Evolutionary conservation across 2,113 vertebrate genomes (phyloP).

Genomic region (Coturnix japonica): DNA sequence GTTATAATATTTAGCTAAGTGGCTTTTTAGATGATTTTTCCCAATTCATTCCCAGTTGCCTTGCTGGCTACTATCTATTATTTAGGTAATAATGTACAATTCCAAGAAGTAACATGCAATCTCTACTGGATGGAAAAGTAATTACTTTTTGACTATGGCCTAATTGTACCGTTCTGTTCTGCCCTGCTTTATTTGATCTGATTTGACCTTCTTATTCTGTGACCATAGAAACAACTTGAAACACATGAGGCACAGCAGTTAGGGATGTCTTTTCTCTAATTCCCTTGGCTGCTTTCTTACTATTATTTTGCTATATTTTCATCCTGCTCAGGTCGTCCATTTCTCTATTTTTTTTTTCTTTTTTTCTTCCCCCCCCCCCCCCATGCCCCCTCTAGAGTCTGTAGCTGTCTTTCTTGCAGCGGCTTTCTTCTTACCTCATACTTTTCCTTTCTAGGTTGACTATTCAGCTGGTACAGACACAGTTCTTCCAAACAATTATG

Average conservation of each 20-base stretch:
- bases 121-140: conserved; percentile 24
- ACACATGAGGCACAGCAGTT: neutral
- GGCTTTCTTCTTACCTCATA: neutral
- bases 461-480: neutral
- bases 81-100: conserved; percentile 3
- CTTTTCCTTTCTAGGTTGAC: neutral
- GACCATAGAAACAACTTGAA: conserved; percentile 61
- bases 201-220: conserved; percentile 50
- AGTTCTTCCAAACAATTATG: neutral
- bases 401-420: neutral
- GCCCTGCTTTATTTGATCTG: conserved; percentile 13
- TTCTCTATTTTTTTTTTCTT: neutral
- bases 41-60: neutral
- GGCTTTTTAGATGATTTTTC: neutral
- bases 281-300: neutral
- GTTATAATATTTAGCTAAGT: neutral
- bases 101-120: conserved; percentile 14
- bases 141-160: conserved; percentile 32
- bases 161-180: conserved; percentile 46
- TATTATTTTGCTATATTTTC: conserved; percentile 2
- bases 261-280: conserved; percentile 9
- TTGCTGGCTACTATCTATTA: neutral
- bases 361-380: too few species aligned
- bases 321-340: neutral
- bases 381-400: neutral